Conservation (phyloP, 2,113 vertebrate genomes). For the Pluvialis apricaria region DNA sequence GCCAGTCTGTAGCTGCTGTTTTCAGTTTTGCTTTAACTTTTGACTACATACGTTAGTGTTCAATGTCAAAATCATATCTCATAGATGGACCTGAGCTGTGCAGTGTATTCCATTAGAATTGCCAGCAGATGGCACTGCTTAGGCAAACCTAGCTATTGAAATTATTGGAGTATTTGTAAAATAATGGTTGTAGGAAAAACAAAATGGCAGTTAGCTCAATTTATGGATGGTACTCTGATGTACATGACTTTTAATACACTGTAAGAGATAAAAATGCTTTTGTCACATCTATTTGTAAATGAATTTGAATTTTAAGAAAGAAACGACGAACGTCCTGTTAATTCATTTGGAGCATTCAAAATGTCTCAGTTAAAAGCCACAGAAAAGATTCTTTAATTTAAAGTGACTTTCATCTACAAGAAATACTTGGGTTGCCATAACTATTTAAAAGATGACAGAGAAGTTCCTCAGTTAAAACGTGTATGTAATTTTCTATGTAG, state of each 20-base stretch:
- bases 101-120: not conserved
- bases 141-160: not conserved
- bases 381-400: not conserved
- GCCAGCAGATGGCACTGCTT: slow-evolving; percentile 56
- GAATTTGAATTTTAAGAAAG: not conserved
- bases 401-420: not conserved
- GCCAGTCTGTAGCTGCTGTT: not conserved
- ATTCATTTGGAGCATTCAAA: not conserved
- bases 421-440: not conserved
- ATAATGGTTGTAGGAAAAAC: not conserved
- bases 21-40: not conserved
- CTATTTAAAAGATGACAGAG: not conserved
- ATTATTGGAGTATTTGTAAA: not conserved
- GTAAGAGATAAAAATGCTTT: not conserved
- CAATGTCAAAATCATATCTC: not conserved
- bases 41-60: fast-evolving
- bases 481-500: not conserved
- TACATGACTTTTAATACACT: not conserved
- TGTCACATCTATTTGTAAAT: not conserved
- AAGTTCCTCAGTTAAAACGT: not conserved
- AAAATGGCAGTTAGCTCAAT: not conserved
- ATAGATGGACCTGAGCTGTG: not conserved
- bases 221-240: not conserved
- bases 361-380: not conserved
- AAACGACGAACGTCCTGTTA: not conserved